Evolutionary conservation across 1,140 invertebrate genomes (phyloP).

Genomic region (Drosophila sp.): DNA sequence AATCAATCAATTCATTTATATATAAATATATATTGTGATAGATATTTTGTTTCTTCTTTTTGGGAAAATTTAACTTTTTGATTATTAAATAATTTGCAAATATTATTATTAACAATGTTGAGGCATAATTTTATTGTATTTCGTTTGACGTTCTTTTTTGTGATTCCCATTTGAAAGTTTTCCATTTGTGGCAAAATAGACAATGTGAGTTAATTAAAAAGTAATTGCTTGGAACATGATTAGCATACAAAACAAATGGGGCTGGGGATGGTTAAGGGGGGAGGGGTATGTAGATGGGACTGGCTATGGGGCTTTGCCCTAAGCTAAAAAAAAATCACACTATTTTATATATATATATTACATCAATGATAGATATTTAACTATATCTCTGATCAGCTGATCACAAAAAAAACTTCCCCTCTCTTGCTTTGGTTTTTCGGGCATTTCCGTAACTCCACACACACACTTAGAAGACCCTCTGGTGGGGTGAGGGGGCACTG

Average conservation of each 20-base stretch:
- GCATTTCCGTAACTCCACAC: slow-evolving; percentile 36
- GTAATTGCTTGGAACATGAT: slow-evolving; percentile 16
- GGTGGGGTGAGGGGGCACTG: neutral
- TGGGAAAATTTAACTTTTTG: too few species aligned
- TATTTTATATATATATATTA: slow-evolving; percentile 4
- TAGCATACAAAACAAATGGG: slow-evolving; percentile 17
- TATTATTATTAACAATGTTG: neutral
- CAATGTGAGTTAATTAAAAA: slow-evolving; percentile 20
- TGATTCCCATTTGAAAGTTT: slow-evolving; percentile 37
- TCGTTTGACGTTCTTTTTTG: neutral
- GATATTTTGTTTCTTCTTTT: too few species aligned
- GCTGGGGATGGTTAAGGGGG: neutral
- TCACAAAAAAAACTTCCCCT: slow-evolving; percentile 32
- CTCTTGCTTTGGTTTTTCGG: neutral
- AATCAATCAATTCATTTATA: too few species aligned
- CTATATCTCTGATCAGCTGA: neutral
- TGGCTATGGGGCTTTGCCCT: slow-evolving; percentile 24
- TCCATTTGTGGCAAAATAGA: slow-evolving; percentile 6
- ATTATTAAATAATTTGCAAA: too few species aligned
- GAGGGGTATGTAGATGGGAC: neutral
- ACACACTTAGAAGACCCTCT: neutral
- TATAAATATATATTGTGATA: too few species aligned
- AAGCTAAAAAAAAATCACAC: slow-evolving; percentile 35
- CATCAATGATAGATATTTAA: neutral
- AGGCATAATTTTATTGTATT: neutral